phyloP scores from a whole-genome alignment of 1,140 invertebrate species.

The Sminthurinus signatus region DNA sequence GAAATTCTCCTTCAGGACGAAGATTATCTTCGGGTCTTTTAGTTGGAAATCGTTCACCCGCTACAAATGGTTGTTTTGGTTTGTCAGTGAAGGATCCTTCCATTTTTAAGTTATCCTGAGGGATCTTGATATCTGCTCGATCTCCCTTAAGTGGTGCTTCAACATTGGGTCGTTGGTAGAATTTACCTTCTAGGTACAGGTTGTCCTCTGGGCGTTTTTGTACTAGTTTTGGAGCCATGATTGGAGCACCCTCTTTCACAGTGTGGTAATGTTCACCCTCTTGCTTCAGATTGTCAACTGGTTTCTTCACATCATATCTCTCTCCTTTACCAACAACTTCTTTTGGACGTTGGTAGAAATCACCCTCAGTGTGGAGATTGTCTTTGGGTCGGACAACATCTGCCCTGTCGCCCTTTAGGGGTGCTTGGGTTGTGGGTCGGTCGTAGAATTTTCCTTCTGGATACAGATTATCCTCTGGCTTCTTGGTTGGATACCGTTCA shows the following conservation, averaged over 20 bases:
- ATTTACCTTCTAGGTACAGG: slow-evolving; percentile 42
- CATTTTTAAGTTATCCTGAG: slow-evolving; percentile 50
- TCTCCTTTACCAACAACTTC: slow-evolving; percentile 44
- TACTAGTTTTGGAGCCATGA: slow-evolving; percentile 48
- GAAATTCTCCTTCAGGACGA: slow-evolving; percentile 19
- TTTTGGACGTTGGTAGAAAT: slow-evolving; percentile 17
- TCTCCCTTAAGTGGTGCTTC: slow-evolving; percentile 45
- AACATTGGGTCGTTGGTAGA: slow-evolving; percentile 30
- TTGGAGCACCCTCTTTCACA: slow-evolving; percentile 45
- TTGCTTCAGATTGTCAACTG: slow-evolving; percentile 59
- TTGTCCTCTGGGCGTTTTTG: slow-evolving; percentile 59
- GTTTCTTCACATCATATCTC: slow-evolving; percentile 52
- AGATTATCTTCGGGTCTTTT: slow-evolving; percentile 45
- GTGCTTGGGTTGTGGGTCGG: not conserved
- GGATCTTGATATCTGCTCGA: slow-evolving; percentile 47
- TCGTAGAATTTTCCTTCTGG: slow-evolving; percentile 5
- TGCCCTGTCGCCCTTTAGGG: slow-evolving; percentile 22
- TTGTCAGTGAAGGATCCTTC: slow-evolving; percentile 41
- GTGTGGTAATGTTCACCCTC: slow-evolving; percentile 14
- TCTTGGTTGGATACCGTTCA: slow-evolving; percentile 29
- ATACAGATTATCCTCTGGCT: slow-evolving; percentile 45
- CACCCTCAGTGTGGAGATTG: slow-evolving; percentile 41
- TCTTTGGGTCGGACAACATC: slow-evolving; percentile 22
- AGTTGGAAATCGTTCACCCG: slow-evolving; percentile 20
- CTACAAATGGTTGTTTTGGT: slow-evolving; percentile 2